phyloP scores from a whole-genome alignment of 2,797 vertebrate species.

The Dallia pectoralis region DNA sequence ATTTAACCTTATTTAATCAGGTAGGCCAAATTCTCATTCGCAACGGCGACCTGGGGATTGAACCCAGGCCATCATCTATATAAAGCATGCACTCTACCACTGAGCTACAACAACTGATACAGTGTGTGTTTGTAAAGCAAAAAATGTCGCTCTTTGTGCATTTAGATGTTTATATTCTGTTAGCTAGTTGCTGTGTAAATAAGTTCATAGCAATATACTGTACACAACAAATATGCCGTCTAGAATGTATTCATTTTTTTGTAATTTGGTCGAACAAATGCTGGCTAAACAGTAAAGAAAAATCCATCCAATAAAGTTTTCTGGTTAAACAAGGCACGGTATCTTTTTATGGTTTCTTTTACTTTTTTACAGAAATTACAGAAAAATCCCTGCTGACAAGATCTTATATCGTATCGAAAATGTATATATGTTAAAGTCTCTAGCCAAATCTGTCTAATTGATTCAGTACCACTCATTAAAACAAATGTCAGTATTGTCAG shows the following conservation, averaged over 20 bases:
- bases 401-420: not conserved
- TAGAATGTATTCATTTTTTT: not conserved
- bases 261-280: not conserved
- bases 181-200: not conserved
- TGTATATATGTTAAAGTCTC: not conserved
- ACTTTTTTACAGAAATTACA: not conserved
- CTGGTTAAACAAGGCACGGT: not conserved
- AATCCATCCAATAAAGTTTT: not conserved
- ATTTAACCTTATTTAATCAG: no score
- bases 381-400: not conserved
- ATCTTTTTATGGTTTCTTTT: not conserved
- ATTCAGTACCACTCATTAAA: not conserved
- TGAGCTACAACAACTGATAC: no score
- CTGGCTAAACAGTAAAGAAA: not conserved
- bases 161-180: not conserved
- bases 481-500: not conserved
- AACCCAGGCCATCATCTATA: no score
- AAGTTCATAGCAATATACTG: not conserved
- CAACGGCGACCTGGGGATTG: no score
- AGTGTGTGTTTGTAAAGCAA: slow-evolving; percentile 33
- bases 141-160: not conserved
- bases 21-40: no score
- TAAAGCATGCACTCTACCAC: no score
- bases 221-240: not conserved
- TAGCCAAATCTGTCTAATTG: not conserved